A percentile compares a stretch with the other conserved stretches of the same genome.
Evolutionary conservation across 2,797 vertebrate species (phyloP).

Genomic region (Alosa sapidissima): DNA sequence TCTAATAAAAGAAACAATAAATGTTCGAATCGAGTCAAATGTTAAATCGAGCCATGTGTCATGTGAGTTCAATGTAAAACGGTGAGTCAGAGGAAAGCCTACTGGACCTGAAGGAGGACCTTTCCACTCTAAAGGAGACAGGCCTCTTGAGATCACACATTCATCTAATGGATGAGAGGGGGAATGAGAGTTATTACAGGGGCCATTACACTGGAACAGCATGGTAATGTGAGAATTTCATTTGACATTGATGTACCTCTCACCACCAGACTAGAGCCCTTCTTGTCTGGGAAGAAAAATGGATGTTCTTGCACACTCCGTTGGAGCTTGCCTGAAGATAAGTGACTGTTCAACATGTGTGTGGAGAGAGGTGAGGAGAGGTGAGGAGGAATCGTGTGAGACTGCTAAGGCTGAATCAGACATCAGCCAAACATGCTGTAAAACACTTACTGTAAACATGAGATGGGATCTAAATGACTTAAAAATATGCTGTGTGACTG

Average conservation of each 20-base stretch:
- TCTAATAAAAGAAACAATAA: slow-evolving; percentile 19
- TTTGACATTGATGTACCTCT: slow-evolving; percentile 36
- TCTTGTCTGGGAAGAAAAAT: slow-evolving; percentile 16
- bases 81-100: neutral
- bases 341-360: neutral
- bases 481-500: neutral
- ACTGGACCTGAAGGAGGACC: neutral
- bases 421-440: neutral
- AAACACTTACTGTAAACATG: neutral
- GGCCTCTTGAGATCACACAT: slow-evolving; percentile 31
- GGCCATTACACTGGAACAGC: slow-evolving; percentile 34
- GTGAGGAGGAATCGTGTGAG: neutral
- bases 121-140: slow-evolving; percentile 15
- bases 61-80: neutral
- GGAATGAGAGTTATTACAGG: slow-evolving; percentile 35
- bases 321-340: neutral
- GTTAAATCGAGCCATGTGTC: neutral
- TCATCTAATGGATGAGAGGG: slow-evolving; percentile 22
- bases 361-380: neutral
- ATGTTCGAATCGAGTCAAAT: no score
- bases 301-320: neutral
- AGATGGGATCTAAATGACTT: neutral
- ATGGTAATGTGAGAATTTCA: slow-evolving; percentile 42
- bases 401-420: neutral
- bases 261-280: slow-evolving; percentile 33